Percentiles rank a stretch among this genome's conserved stretches.
Conservation (phyloP, 2,113 vertebrate species). For the Cephalophus harveyi region DNA sequence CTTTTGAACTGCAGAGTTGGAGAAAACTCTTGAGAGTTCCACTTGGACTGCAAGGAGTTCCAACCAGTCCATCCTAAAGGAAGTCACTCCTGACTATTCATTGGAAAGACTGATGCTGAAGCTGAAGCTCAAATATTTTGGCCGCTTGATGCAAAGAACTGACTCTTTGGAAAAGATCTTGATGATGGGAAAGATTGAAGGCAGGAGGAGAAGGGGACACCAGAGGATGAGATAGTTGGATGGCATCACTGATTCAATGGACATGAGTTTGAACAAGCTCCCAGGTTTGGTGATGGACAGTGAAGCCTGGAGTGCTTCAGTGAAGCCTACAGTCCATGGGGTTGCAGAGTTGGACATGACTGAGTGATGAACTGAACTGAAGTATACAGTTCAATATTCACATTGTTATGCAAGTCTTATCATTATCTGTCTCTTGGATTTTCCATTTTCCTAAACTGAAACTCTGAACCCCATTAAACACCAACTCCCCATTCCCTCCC, state of each 20-base stretch:
- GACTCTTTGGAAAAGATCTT: not conserved
- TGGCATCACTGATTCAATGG: not conserved
- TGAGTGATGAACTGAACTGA: not conserved
- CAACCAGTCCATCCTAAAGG: not conserved
- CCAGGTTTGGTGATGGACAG: accelerated
- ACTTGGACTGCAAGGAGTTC: not conserved
- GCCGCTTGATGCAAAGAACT: not conserved
- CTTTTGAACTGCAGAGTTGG: not conserved
- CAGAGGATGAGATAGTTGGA: not conserved
- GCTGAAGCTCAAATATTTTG: not conserved
- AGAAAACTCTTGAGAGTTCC: not conserved
- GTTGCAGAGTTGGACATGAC: not conserved
- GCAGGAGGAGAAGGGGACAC: not conserved
- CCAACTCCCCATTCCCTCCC: not conserved
- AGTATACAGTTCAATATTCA: not conserved
- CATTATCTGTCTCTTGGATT: not conserved
- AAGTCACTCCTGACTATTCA: not conserved
- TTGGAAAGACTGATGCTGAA: not conserved
- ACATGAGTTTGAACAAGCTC: not conserved
- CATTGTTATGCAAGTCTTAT: not conserved
- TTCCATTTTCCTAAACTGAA: not conserved
- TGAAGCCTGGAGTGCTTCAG: not conserved
- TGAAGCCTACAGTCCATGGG: not conserved
- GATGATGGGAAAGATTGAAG: not conserved
- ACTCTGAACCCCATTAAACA: not conserved